Percentiles rank a stretch among this genome's conserved stretches.
phyloP scores from a whole-genome alignment of 2,888 invertebrate genomes.

The Phaonia tiefii region DNA sequence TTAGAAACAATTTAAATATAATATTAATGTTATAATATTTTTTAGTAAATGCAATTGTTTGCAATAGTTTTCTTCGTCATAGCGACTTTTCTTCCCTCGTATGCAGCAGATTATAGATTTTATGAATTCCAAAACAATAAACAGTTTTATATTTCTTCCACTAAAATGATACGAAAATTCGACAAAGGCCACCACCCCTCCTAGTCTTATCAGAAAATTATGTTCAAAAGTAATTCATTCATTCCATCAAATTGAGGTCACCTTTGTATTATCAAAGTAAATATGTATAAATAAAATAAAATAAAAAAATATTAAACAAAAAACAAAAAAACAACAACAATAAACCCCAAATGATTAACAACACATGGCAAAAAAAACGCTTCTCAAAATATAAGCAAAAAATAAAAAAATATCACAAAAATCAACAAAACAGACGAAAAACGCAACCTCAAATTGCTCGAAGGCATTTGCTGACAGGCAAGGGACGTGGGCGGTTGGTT shows the following conservation, averaged over 20 bases:
- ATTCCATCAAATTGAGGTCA: slow-evolving; percentile 68
- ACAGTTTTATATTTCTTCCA: too few species aligned
- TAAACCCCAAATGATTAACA: slow-evolving; percentile 65
- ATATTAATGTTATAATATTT: too few species aligned
- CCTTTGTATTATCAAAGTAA: slow-evolving; percentile 69
- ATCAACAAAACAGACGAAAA: slow-evolving; percentile 29
- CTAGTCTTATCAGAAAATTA: slow-evolving; percentile 61
- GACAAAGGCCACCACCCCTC: slow-evolving; percentile 14
- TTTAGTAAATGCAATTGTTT: too few species aligned
- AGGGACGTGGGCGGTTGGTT: slow-evolving; percentile 8
- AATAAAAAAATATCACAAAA: slow-evolving; percentile 51
- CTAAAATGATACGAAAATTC: slow-evolving; percentile 22
- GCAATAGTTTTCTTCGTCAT: too few species aligned
- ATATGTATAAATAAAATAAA: neutral
- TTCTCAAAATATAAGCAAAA: slow-evolving; percentile 37
- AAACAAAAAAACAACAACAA: slow-evolving; percentile 34
- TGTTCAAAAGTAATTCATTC: slow-evolving; percentile 60
- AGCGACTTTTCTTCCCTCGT: too few species aligned
- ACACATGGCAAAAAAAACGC: slow-evolving; percentile 59
- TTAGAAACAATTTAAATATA: too few species aligned
- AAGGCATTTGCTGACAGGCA: slow-evolving; percentile 16
- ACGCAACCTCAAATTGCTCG: slow-evolving; percentile 51
- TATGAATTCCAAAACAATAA: too few species aligned
- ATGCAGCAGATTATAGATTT: too few species aligned
- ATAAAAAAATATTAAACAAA: slow-evolving; percentile 8